Conservation (phyloP, 2,113 vertebrate species). For the Lates calcarifer region DNA sequence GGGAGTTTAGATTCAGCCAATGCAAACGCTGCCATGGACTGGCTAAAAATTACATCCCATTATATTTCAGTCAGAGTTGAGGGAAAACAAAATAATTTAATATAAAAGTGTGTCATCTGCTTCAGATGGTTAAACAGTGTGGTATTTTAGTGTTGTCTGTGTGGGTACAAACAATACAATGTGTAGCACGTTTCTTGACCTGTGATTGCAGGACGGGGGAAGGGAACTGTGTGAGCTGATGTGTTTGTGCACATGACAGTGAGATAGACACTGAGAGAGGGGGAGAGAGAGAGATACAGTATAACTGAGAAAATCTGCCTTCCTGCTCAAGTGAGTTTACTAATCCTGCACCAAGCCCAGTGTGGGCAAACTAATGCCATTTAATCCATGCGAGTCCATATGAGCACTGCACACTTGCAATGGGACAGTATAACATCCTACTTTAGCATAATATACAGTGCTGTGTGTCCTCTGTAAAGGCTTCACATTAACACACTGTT, state of each 20-base stretch:
- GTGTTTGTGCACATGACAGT: background rate
- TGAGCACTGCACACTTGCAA: constrained; percentile 27
- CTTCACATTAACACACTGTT: background rate
- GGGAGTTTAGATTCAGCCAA: no score
- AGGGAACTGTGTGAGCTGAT: background rate
- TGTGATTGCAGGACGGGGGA: no score
- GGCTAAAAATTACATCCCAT: no score
- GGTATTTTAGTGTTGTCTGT: no score
- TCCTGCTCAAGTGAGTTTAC: constrained; percentile 15
- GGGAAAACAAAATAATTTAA: no score
- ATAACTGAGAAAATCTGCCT: constrained; percentile 37
- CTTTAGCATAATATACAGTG: background rate
- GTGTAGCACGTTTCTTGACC: no score
- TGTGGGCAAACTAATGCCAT: constrained; percentile 56
- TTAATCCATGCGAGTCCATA: constrained; percentile 47
- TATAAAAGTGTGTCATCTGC: no score
- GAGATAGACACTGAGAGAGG: background rate
- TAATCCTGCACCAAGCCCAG: constrained; percentile 43
- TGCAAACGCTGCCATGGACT: no score
- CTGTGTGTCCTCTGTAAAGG: background rate
- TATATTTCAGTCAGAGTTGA: no score
- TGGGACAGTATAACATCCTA: constrained; percentile 13
- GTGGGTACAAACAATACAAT: no score
- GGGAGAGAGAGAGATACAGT: background rate
- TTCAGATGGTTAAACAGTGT: no score